phyloP scores from a whole-genome alignment of 2,113 vertebrate genomes.

The Actinemys pallida region DNA sequence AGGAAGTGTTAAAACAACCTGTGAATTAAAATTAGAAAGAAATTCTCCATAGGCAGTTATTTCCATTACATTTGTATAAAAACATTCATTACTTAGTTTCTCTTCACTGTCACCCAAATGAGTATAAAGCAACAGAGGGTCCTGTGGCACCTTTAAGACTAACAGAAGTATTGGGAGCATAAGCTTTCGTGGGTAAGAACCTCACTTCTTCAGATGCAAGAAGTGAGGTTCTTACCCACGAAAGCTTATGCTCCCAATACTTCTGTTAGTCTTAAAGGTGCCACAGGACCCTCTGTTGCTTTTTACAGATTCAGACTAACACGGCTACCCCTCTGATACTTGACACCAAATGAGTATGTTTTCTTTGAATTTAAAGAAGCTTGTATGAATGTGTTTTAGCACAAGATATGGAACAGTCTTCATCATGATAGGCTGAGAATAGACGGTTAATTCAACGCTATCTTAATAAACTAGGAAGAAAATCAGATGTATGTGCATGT shows the following conservation, averaged over 20 bases:
- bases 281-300: no score
- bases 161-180: no score
- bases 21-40: background rate
- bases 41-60: background rate
- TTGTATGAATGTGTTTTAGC: background rate
- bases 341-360: background rate
- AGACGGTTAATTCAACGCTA: background rate
- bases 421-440: background rate
- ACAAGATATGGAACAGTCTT: background rate
- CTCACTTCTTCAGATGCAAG: no score
- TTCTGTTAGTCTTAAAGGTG: no score
- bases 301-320: no score
- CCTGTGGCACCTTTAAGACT: no score
- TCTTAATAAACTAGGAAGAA: background rate
- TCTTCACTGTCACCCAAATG: background rate
- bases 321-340: no score
- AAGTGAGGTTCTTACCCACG: no score
- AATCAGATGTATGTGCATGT: background rate
- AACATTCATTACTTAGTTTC: background rate
- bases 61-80: background rate
- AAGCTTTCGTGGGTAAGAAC: no score
- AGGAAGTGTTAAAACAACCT: constrained; percentile 1
- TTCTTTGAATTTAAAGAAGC: background rate
- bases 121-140: no score
- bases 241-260: no score